Conservation (phyloP, 2,113 vertebrate genomes). For the Epinephelus moara region DNA sequence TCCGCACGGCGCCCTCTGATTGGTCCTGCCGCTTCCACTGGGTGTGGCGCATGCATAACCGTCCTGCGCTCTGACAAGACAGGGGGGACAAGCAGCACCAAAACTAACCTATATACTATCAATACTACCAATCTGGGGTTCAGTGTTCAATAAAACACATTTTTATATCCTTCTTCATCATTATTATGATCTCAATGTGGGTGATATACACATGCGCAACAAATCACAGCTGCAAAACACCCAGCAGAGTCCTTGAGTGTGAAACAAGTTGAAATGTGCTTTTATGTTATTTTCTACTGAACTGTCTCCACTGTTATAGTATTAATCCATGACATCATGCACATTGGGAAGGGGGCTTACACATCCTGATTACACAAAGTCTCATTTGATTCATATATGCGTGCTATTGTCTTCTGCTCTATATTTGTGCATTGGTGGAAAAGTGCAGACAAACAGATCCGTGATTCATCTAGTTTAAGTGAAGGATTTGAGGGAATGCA, state of each 20-base stretch:
- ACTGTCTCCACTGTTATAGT: neutral
- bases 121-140: constrained; percentile 6
- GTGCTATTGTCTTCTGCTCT: neutral
- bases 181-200: neutral
- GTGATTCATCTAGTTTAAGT: neutral
- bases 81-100: neutral
- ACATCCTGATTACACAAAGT: neutral
- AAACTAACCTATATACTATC: constrained; percentile 23
- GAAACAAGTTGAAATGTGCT: neutral
- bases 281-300: neutral
- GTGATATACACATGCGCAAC: neutral
- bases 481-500: neutral
- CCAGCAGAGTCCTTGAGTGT: neutral
- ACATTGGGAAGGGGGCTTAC: neutral
- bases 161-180: neutral
- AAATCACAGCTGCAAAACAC: constrained; percentile 3
- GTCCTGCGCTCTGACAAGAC: constrained; percentile 23
- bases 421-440: neutral
- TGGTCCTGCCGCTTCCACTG: constrained; percentile 74
- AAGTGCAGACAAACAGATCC: neutral
- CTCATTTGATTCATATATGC: neutral
- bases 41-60: constrained; percentile 75
- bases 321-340: neutral
- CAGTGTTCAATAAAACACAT: neutral
- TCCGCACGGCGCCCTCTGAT: constrained; percentile 79